A percentile compares a stretch with the other conserved stretches of the same genome.
Evolutionary conservation across 2,113 vertebrate species (phyloP).

Genomic region (Epinephelus fuscoguttatus): DNA sequence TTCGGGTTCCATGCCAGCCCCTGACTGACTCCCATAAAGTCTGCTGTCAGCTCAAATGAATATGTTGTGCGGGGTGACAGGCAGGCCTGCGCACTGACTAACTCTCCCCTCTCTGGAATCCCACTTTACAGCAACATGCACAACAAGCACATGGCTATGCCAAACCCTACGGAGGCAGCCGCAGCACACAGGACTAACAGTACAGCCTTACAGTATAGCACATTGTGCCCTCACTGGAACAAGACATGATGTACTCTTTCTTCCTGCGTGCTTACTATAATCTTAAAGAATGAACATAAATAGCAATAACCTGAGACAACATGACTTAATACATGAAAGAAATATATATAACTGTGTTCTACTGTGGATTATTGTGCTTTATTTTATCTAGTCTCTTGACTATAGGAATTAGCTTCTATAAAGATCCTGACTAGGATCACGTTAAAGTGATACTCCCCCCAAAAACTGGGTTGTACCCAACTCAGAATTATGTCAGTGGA

Average conservation of each 20-base stretch:
- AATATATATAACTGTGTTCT: neutral
- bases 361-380: neutral
- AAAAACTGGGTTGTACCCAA: too few relatives aligned
- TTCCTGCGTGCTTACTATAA: neutral
- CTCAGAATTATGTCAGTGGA: too few relatives aligned
- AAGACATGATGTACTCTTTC: neutral
- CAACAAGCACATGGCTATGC: slow-evolving; percentile 34
- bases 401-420: neutral
- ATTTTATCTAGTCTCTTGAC: neutral
- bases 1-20: slow-evolving; percentile 59
- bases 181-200: neutral
- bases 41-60: slow-evolving; percentile 77
- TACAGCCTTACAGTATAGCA: neutral
- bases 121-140: slow-evolving; percentile 32
- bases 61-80: slow-evolving; percentile 68
- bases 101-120: slow-evolving; percentile 49
- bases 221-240: neutral
- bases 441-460: neutral
- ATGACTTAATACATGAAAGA: neutral
- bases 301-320: neutral
- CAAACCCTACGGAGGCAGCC: neutral
- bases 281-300: neutral
- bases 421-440: neutral
- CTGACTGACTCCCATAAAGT: slow-evolving; percentile 71
- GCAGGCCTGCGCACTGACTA: slow-evolving; percentile 37